Base-by-base conservation (phyloP, 2,888 invertebrate genomes). In the Ligdia adustata region DNA sequence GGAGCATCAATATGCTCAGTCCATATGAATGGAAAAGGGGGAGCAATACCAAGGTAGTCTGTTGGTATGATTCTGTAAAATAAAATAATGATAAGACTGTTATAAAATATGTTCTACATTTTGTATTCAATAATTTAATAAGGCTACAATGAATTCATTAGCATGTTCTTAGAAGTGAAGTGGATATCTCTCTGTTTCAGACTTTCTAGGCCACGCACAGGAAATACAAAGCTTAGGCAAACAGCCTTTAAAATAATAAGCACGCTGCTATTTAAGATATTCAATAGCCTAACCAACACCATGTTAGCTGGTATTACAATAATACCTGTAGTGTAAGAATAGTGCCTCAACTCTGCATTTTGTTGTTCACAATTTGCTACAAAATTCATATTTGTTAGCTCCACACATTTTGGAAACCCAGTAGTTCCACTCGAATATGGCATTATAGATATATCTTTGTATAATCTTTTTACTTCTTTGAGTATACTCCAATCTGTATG, bases 401-500 rank as follows among this genome's bases (percentile, higher is more conserved):
- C 90, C 0, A 95, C 95, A 3, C 94, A 95, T 84, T 96, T 95
- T 0, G 95, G 94, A 12, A 94, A 57, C 0, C 97, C 97, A 0
- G 96, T 97, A 0, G 97, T 97, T 2, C 96, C 96, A 72, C 96
- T 96, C 2, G 96, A 97, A 82, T 94, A 97, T 0, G 95, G 96
- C 55, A 97, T 66, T 15, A 95, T 72, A 0, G 92, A 91, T 1
- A 93, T 75, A 62, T 95, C 94, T 7, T 93, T 82, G 0, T 84
- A 57, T 24, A 57, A 66, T 39, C 80, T 72, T 9, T 70, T 78
- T 5, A 86, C 81, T 12, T 79, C 66, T 44, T 80, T 90, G 26
- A 93, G 62, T 35, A 87, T 67, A 53, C 82, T 79, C 9, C 90
- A 76, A 57, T 93, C 91, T 4, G 90, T 74, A 41, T 81, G 67